These are phyloP conservation scores for Leptinotarsa rubiginosa DNA, from an alignment of 2,888 invertebrate genomes.

Conservation along the genomic window DNA sequence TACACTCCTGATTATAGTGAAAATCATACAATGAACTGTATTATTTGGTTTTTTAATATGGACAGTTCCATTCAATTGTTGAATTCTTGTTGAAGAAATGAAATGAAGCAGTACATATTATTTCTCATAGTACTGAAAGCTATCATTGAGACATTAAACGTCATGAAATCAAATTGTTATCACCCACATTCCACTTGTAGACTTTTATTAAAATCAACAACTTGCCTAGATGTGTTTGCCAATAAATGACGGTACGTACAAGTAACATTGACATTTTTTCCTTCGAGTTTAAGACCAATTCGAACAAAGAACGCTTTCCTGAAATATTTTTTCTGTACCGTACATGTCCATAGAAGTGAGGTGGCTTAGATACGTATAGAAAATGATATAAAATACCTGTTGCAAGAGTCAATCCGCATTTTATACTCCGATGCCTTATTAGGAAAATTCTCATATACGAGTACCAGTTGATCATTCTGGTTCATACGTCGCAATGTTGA, in stretches of 20 bases:
- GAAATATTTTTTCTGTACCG: constrained; percentile 13
- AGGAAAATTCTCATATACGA: constrained; percentile 19
- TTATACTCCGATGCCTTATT: constrained; percentile 17
- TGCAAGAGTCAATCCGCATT: constrained; percentile 25
- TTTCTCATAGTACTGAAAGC: background rate
- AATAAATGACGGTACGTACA: constrained; percentile 2
- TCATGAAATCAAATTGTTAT: constrained; percentile 1
- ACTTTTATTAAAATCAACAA: background rate
- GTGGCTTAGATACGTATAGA: constrained; percentile 19
- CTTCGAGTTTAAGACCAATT: background rate
- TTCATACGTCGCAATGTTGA: constrained; percentile 11
- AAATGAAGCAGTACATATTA: no score
- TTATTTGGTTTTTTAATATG: no score
- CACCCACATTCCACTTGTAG: background rate
- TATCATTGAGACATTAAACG: background rate
- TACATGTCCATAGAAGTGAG: constrained; percentile 13
- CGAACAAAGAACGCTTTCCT: constrained; percentile 15
- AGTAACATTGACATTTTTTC: constrained; percentile 10
- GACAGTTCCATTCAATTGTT: no score
- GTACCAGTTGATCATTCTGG: constrained; percentile 25
- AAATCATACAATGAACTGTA: no score
- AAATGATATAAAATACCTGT: constrained; percentile 26
- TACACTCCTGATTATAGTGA: no score
- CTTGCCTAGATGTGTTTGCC: background rate
- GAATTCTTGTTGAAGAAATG: no score